These are phyloP conservation scores for Drosophila tropicalis DNA, from an alignment of 1,140 invertebrate species.

Conservation along the genomic window DNA sequence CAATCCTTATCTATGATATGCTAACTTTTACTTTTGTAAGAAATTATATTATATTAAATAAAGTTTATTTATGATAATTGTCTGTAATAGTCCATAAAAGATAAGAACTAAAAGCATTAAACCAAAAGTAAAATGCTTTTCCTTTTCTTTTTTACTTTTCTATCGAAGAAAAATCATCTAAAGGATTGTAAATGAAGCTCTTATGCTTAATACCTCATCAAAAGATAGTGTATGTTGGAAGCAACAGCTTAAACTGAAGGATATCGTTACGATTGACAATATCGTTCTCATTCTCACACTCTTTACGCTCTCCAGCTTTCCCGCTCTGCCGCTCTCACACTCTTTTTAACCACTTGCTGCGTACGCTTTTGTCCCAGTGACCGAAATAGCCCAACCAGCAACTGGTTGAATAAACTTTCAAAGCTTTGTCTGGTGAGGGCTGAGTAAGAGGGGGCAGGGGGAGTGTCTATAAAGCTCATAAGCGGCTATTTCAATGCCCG, in stretches of 20 bases:
- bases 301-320: neutral
- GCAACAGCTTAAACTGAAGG: constrained; percentile 47
- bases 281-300: constrained; percentile 18
- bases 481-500: neutral
- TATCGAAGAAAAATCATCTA: too few species aligned
- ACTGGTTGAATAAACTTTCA: constrained; percentile 44
- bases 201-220: too few species aligned
- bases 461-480: constrained; percentile 18
- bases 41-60: too few species aligned
- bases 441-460: too few species aligned
- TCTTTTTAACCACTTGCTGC: neutral
- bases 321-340: neutral
- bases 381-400: constrained; percentile 43
- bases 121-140: too few species aligned
- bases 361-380: constrained; percentile 50
- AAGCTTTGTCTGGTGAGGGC: constrained; percentile 27
- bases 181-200: too few species aligned
- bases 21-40: too few species aligned
- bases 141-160: too few species aligned
- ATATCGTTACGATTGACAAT: constrained; percentile 33
- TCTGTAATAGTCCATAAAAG: too few species aligned
- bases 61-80: too few species aligned
- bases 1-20: too few species aligned
- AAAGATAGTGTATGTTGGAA: neutral
- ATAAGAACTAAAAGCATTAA: too few species aligned